Percentiles rank a stretch among this genome's conserved stretches.
Evolutionary conservation across 2,113 vertebrate genomes (phyloP).

Genomic region (Deroptyus accipitrinus): DNA sequence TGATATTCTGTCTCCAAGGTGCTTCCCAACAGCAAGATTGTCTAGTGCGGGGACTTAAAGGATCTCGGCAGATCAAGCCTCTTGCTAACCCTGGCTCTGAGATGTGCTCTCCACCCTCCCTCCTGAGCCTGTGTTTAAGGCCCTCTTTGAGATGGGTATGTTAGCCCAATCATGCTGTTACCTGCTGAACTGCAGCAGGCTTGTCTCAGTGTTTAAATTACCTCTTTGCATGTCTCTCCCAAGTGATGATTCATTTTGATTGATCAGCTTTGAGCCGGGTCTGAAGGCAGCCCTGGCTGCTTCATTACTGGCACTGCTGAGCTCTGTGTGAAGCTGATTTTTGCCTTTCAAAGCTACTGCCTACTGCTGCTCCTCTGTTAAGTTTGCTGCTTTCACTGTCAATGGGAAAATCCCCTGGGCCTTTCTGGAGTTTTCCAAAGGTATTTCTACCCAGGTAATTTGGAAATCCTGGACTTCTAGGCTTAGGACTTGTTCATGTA

Average conservation of each 20-base stretch:
- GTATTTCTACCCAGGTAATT: neutral
- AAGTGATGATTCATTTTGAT: conserved; percentile 41
- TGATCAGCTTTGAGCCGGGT: neutral
- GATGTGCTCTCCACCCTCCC: accelerated
- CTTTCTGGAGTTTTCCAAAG: neutral
- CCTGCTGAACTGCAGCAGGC: conserved; percentile 35
- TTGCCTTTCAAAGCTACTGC: neutral
- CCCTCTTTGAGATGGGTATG: neutral
- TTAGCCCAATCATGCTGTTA: conserved; percentile 26
- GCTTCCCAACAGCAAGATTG: neutral
- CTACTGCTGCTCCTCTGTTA: neutral
- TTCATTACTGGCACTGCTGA: neutral
- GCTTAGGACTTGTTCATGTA: neutral
- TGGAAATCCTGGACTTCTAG: neutral
- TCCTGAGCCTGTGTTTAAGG: neutral
- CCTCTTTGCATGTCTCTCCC: neutral
- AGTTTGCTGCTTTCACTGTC: neutral
- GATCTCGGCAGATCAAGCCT: neutral
- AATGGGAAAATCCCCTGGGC: neutral
- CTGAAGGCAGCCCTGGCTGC: neutral
- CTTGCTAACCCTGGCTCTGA: neutral
- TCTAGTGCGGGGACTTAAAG: accelerated
- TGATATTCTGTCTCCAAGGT: neutral
- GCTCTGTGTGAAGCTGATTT: neutral
- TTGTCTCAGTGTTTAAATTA: conserved; percentile 28